Conservation (phyloP, 2,113 vertebrate genomes). For the Oryzias javanicus region DNA sequence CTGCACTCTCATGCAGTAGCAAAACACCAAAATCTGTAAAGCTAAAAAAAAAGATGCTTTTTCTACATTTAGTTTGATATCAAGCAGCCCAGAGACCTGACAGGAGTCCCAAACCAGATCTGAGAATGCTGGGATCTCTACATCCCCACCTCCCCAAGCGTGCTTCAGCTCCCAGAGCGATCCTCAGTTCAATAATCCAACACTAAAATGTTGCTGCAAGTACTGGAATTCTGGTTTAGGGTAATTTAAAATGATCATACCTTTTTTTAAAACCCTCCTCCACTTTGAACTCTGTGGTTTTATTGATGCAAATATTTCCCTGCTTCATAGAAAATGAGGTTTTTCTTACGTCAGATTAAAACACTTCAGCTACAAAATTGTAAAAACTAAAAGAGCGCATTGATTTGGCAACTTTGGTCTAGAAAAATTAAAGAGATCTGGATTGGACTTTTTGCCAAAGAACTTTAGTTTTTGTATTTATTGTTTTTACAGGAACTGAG, state of each 20-base stretch:
- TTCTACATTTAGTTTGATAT: slow-evolving; percentile 43
- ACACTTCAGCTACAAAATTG: not conserved
- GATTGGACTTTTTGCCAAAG: too few species aligned
- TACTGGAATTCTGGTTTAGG: slow-evolving; percentile 51
- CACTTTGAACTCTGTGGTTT: slow-evolving; percentile 38
- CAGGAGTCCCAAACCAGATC: slow-evolving; percentile 29
- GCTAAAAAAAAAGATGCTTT: slow-evolving; percentile 31
- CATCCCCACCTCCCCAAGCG: slow-evolving; percentile 33
- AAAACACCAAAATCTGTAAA: not conserved
- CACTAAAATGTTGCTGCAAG: slow-evolving; percentile 44
- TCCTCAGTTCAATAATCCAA: slow-evolving; percentile 63
- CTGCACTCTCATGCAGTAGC: not conserved
- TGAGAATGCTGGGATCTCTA: slow-evolving; percentile 42
- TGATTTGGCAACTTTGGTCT: too few species aligned
- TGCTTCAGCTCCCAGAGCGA: slow-evolving; percentile 31
- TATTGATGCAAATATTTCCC: not conserved
- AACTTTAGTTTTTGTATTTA: too few species aligned
- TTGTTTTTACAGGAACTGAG: too few species aligned
- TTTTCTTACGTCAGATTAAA: slow-evolving; percentile 18
- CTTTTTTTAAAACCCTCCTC: slow-evolving; percentile 32
- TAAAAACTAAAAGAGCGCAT: too few species aligned
- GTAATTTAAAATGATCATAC: slow-evolving; percentile 62
- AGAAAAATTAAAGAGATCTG: too few species aligned
- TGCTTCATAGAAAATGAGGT: slow-evolving; percentile 1
- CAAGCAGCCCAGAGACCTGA: slow-evolving; percentile 29